Evolutionary conservation across 1,140 invertebrate species (phyloP).

Genomic region (Campoletis sonorensis): DNA sequence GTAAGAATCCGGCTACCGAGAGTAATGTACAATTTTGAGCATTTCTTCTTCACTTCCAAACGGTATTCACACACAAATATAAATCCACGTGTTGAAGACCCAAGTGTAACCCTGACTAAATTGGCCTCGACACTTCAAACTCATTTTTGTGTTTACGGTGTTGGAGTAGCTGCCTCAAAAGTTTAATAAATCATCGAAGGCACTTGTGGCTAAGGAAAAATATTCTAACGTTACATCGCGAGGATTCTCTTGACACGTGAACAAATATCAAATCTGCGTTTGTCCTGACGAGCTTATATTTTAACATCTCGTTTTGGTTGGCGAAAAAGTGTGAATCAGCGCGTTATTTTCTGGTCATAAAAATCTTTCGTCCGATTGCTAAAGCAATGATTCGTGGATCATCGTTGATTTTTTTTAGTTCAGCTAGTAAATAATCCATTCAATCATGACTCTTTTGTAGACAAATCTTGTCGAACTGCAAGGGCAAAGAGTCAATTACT

Average conservation of each 20-base stretch:
- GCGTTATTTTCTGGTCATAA: neutral
- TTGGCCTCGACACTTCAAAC: neutral
- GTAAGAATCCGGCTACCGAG: constrained; percentile 59
- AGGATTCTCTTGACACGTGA: constrained; percentile 7
- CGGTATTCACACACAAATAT: neutral
- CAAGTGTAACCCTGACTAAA: neutral
- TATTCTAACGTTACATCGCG: neutral
- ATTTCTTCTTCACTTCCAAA: neutral
- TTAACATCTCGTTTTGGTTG: neutral
- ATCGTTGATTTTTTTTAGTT: neutral
- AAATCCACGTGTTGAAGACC: no score
- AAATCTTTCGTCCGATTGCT: neutral
- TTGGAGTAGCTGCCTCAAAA: constrained; percentile 11
- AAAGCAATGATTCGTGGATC: neutral
- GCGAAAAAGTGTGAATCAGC: neutral
- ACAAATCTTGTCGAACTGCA: neutral
- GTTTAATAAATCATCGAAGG: constrained; percentile 28
- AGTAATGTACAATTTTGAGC: neutral
- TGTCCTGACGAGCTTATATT: neutral
- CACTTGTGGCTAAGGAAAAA: neutral
- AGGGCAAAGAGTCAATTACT: constrained; percentile 17
- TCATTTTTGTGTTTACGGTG: neutral
- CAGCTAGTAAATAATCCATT: neutral
- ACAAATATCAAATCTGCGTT: constrained; percentile 29
- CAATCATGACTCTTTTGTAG: neutral